Conservation (phyloP, 2,113 vertebrate species). For the Pseudorectes ferrugineus region DNA sequence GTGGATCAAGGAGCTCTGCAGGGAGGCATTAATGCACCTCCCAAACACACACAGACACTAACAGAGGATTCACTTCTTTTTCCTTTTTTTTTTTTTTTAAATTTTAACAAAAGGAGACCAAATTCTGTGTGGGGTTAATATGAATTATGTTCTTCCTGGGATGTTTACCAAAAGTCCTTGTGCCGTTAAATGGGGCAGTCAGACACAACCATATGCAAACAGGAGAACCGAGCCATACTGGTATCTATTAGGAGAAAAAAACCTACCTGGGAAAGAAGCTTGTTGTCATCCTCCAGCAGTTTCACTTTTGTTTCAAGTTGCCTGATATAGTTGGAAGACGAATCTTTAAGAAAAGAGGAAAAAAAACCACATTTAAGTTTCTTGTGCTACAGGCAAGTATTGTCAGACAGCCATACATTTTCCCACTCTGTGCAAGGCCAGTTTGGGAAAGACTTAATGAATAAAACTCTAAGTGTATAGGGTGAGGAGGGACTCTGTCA, state of each 20-base stretch:
- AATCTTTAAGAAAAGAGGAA: conserved; percentile 74
- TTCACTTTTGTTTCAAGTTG: conserved; percentile 94
- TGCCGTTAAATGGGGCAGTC: background rate
- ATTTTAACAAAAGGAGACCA: background rate
- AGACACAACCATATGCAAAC: background rate
- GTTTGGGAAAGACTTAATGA: background rate
- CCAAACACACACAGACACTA: background rate
- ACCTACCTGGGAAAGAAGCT: conserved; percentile 89
- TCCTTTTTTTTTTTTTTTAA: background rate
- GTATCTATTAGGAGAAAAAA: background rate
- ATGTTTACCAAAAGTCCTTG: background rate
- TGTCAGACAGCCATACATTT: background rate
- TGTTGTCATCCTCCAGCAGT: conserved; percentile 89
- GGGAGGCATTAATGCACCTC: background rate
- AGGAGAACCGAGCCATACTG: background rate
- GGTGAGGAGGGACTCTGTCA: background rate
- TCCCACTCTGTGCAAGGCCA: background rate
- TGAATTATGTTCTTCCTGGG: background rate
- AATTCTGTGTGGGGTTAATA: background rate
- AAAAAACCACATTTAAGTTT: background rate
- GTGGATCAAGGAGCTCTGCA: background rate
- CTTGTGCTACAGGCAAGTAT: background rate
- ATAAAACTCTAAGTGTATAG: background rate
- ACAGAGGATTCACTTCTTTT: background rate
- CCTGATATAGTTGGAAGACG: conserved; percentile 88